Conservation (phyloP, 2,113 vertebrate species). For the Nesoenas mayeri region DNA sequence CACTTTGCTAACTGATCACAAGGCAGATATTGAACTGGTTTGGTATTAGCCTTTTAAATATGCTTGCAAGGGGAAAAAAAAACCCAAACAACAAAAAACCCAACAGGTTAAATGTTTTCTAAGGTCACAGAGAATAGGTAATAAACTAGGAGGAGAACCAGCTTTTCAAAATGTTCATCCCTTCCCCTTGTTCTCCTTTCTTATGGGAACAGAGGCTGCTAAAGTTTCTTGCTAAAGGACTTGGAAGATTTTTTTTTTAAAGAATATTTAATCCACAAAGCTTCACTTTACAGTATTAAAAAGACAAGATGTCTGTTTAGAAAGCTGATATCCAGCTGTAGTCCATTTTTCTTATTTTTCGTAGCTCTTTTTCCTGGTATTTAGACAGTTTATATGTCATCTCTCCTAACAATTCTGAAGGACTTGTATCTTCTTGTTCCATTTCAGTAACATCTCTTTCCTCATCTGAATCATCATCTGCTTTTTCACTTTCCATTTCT, state of each 20-base stretch:
- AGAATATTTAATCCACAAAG: constrained; percentile 34
- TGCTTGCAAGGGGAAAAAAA: background rate
- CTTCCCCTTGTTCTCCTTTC: background rate
- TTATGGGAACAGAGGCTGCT: background rate
- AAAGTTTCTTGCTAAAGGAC: background rate
- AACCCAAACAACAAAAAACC: no score
- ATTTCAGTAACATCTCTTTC: constrained; percentile 69
- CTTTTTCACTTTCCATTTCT: constrained; percentile 84
- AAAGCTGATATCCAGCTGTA: constrained; percentile 83
- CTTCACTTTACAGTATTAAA: background rate
- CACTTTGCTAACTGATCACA: background rate
- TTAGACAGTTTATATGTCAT: constrained; percentile 73
- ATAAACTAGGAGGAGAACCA: background rate
- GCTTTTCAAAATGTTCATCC: background rate
- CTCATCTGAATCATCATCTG: constrained; percentile 82
- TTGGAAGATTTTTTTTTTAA: background rate
- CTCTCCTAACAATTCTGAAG: constrained; percentile 32
- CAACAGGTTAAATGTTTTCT: background rate
- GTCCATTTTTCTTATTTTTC: constrained; percentile 83
- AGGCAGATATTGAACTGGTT: background rate
- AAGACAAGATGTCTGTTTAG: background rate
- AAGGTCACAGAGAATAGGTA: background rate
- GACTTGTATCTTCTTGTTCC: constrained; percentile 37
- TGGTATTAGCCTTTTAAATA: background rate
- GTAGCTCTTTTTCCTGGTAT: constrained; percentile 83